Evolutionary conservation across 2,797 vertebrate genomes (phyloP), one percentile per base, ranked within the genome.

Genomic region (Intellagama lesueurii): DNA sequence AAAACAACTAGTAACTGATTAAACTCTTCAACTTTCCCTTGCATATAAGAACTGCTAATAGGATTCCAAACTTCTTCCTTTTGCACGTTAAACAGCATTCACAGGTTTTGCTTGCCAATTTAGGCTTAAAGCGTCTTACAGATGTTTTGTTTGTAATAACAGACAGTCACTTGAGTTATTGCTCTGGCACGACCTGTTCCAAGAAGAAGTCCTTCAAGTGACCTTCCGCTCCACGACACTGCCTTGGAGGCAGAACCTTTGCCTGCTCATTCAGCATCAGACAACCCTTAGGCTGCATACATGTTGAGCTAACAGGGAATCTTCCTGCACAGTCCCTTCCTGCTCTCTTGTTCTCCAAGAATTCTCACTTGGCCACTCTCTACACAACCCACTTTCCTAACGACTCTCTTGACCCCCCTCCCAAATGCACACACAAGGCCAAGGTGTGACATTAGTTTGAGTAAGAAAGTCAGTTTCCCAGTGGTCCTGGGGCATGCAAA

Each of bases 81-180:
- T 60, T 81, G 26, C 24, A 40, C n/a, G 52, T 81, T 44, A 60
- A 56, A 35, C 9, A 32, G 17, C 52, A 72, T 35, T 35, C 64
- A 12, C 28, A 52, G 30, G 72, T 32, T 76, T 75, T 35, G 44
- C 76, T 76, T 68, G 72, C 22, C 24, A 75, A 49, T 9, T 70
- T 52, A 72, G 73, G 81, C 22, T 86, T 77, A 77, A 49, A 69
- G 22, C 68, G 52, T 81, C 77, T 64, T 52, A 79, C 2, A 52
- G 72, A 77, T 77, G 24, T 83, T 83, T 77, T 68, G 73, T 47
- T 68, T 19, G 35, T 19, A 60, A 44, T 44, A 73, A 72, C 28
- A 78, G 56, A 66, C 30, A 78, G 35, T 35, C 35, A 64, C 40
- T 86, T 86, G 24, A 87, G n/a, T 77, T 78, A 69, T 69, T 78